These are phyloP conservation scores for Pseudorhiza aurosa DNA, from an alignment of 30 jellyfish, hydroid and myxozoan genomes.

Conservation along the genomic window DNA sequence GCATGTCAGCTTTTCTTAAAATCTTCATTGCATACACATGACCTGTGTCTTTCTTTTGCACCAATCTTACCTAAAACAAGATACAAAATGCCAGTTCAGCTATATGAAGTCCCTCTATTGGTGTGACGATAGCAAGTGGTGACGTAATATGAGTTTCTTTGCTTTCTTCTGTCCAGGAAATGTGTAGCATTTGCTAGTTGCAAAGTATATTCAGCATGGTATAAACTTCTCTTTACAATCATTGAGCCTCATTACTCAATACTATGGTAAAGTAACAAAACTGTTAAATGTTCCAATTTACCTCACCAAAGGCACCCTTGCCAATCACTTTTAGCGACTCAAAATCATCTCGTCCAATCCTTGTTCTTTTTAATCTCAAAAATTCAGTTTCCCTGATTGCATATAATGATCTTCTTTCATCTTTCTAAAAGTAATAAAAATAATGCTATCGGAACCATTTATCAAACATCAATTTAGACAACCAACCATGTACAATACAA, in stretches of 20 bases:
- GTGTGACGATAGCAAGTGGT: not conserved
- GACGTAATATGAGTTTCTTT: no score
- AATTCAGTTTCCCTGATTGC: constrained; percentile 97
- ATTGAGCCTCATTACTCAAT: no score
- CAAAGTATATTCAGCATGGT: no score
- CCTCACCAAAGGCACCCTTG: constrained; percentile 99
- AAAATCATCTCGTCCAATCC: constrained; percentile 96
- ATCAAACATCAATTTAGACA: no score
- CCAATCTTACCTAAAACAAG: constrained; percentile 89
- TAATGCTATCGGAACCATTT: no score
- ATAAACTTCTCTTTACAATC: no score
- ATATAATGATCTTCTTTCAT: constrained; percentile 85
- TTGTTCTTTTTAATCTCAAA: constrained; percentile 90
- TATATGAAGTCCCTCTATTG: not conserved
- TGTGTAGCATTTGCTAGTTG: no score
- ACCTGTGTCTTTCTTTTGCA: constrained; percentile 97
- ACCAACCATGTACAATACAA: no score
- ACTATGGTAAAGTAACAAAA: no score
- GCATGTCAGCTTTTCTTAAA: constrained; percentile 95
- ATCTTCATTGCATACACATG: constrained; percentile 99
- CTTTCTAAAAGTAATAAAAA: constrained; percentile 63
- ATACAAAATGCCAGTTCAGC: no score
- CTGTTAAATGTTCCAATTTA: no score
- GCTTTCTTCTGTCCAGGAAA: no score
- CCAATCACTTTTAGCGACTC: constrained; percentile 98